Conservation (phyloP, 1,140 invertebrate genomes). For the Lordiphosa stackelbergi region DNA sequence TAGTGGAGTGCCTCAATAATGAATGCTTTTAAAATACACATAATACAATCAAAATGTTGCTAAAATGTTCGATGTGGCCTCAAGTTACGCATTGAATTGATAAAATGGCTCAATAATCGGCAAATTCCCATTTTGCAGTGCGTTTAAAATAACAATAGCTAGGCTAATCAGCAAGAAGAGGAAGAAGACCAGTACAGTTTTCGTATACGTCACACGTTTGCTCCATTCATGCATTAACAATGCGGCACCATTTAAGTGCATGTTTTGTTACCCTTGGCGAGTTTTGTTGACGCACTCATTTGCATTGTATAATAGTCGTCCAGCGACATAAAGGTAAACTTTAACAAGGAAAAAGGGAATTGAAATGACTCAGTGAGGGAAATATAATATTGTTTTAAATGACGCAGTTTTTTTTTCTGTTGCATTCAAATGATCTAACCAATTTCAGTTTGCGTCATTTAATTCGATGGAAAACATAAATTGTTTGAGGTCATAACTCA, state of each 20-base stretch:
- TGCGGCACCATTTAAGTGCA: constrained; percentile 2
- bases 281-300: constrained; percentile 2
- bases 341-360: no score
- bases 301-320: no score
- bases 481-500: no score
- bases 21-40: constrained; percentile 33
- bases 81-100: constrained; percentile 18
- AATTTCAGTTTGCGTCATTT: no score
- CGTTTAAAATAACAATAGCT: neutral
- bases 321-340: no score
- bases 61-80: constrained; percentile 16
- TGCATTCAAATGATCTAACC: no score
- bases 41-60: constrained; percentile 31
- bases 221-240: constrained; percentile 8
- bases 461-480: no score
- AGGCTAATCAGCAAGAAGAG: neutral
- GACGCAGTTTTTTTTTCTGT: no score
- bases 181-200: neutral
- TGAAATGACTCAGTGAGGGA: no score
- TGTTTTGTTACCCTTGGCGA: constrained; percentile 4
- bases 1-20: constrained; percentile 31
- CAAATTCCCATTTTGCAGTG: neutral
- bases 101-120: constrained; percentile 7
- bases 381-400: no score
- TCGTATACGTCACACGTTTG: constrained; percentile 28